Evolutionary conservation across 2,888 invertebrate species (phyloP).

Genomic region (Cerceris rybyensis): DNA sequence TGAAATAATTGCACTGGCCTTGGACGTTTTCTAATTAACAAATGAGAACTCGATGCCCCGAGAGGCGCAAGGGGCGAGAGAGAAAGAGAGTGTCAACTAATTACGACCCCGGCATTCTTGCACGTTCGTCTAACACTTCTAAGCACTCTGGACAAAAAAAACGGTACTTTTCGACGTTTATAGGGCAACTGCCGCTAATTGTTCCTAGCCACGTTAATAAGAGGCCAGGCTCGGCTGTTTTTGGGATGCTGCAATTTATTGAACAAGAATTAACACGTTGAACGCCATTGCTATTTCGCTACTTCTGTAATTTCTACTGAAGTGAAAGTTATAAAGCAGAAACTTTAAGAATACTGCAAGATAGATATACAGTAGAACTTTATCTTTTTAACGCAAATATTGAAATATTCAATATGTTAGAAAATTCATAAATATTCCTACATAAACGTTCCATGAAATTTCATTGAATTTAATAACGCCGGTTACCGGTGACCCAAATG

Average conservation of each 20-base stretch:
- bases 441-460: too few relatives aligned
- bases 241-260: not conserved
- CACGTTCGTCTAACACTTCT: conserved; percentile 34
- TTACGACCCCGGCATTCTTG: conserved; percentile 29
- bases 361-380: too few relatives aligned
- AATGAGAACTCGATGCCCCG: conserved; percentile 32
- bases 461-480: too few relatives aligned
- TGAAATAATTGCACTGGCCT: not conserved
- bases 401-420: too few relatives aligned
- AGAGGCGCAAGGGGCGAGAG: not conserved
- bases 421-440: too few relatives aligned
- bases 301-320: too few relatives aligned
- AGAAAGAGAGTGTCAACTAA: conserved; percentile 31
- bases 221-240: conserved; percentile 24
- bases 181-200: conserved; percentile 15
- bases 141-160: conserved; percentile 21
- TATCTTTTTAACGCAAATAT: too few relatives aligned
- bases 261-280: too few relatives aligned
- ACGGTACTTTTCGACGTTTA: conserved; percentile 30
- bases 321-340: too few relatives aligned
- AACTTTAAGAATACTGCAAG: too few relatives aligned
- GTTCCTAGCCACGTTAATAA: conserved; percentile 40
- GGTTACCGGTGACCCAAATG: too few relatives aligned
- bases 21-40: conserved; percentile 34
- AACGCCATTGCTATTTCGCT: too few relatives aligned